Conservation (phyloP, 2,113 vertebrate species). For the Pterophyllum scalare region DNA sequence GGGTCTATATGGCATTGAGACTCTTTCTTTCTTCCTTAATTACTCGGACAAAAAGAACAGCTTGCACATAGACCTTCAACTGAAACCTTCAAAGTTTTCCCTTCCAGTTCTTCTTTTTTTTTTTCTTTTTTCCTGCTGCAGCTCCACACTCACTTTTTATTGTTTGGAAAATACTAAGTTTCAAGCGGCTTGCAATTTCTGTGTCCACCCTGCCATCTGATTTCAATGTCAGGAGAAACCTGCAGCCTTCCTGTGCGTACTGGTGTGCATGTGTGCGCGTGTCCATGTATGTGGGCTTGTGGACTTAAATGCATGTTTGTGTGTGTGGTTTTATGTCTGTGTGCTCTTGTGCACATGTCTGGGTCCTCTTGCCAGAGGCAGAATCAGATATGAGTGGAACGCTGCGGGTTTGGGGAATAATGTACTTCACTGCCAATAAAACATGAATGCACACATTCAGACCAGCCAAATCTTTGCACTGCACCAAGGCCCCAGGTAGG, state of each 20-base stretch:
- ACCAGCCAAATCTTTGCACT: constrained; percentile 60
- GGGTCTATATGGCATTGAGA: neutral
- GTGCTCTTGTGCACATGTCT: constrained; percentile 21
- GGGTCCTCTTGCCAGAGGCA: constrained; percentile 60
- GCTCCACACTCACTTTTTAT: constrained; percentile 35
- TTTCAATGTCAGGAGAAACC: constrained; percentile 62
- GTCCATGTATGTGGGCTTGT: neutral
- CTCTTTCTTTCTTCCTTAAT: constrained; percentile 18
- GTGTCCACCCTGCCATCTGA: constrained; percentile 58
- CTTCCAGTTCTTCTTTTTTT: constrained; percentile 5
- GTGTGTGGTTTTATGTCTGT: constrained; percentile 10
- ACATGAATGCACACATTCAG: constrained; percentile 83
- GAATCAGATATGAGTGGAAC: constrained; percentile 80
- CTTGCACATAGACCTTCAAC: constrained; percentile 19
- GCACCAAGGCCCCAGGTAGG: constrained; percentile 55
- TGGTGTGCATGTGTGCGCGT: neutral
- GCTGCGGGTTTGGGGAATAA: constrained; percentile 79
- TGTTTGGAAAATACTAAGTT: constrained; percentile 69
- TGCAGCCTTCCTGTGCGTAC: constrained; percentile 17
- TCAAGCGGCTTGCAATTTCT: constrained; percentile 68
- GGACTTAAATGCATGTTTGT: neutral
- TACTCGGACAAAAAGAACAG: constrained; percentile 18
- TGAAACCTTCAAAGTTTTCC: constrained; percentile 43
- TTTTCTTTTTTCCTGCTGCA: constrained; percentile 19
- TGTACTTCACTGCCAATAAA: constrained; percentile 80